Evolutionary conservation across 2,888 invertebrate genomes (phyloP), one percentile per base, ranked within the genome.

Genomic region (Caenorhabditis doughertyi): DNA sequence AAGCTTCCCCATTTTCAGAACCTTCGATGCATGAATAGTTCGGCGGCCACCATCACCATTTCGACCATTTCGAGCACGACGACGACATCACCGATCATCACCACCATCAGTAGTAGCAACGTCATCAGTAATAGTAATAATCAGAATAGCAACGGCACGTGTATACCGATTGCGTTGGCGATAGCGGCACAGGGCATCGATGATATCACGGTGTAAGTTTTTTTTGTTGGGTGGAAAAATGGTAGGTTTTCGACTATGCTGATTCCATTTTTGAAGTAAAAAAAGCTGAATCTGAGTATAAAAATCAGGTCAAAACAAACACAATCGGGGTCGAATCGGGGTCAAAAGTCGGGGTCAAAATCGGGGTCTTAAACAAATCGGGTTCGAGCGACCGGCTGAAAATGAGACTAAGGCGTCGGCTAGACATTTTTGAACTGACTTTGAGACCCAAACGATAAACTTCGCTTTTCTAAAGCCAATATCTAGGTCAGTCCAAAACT

Each of bases 101-200:
- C 39, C 7, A 29, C 27, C 9, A 56, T 32, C n/a, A 55, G 25
- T 29, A 27, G 25, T 47, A 47, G 64, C 44, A n/a, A 49, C 65
- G 49, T 25, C 51, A 51, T 65, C n/a, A n/a, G n/a, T n/a, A n/a
- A n/a, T n/a, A n/a, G 25, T 21, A 21, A 53, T n/a, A 60, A 49
- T 35, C 35, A 23, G 74, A 65, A 73, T 56, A 84, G 13, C 44
- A 47, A 85, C 64, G 83, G 53, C 62, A 74, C 85, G 53, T 89
- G 89, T 72, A 83, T 89, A 25, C 83, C 84, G 18, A 86, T 90
- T 51, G 81, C 85, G 2, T 86, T 84, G 49, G 89, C 89, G 51
- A 90, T 90, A 42, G 72, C 74, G 0, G 88, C 85, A 16, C 90
- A 90, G 77, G 90, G 90, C 60, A 90, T 90, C 81, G 88, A 90